phyloP scores from a whole-genome alignment of 2,797 vertebrate species.

The Sebastiscus tertius region DNA sequence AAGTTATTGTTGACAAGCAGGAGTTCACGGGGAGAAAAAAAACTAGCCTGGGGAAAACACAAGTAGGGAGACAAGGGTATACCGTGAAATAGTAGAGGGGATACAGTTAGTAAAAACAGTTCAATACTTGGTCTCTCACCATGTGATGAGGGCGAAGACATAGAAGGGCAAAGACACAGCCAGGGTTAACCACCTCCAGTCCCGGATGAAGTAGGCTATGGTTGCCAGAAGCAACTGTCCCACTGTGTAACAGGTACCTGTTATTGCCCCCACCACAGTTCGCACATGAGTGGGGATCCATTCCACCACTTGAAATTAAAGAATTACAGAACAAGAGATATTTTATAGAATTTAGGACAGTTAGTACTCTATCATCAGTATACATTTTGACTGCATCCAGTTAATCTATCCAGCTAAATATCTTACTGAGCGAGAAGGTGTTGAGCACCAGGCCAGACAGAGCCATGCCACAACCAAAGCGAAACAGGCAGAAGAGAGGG shows the following conservation, averaged over 20 bases:
- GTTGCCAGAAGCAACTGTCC: slow-evolving; percentile 81
- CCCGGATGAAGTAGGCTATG: slow-evolving; percentile 81
- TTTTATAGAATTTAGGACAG: background rate
- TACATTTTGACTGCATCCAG: background rate
- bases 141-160: slow-evolving; percentile 79
- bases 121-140: slow-evolving; percentile 70
- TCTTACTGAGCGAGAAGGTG: slow-evolving; percentile 89
- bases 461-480: slow-evolving; percentile 87
- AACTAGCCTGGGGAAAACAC: no score
- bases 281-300: slow-evolving; percentile 83
- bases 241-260: slow-evolving; percentile 78
- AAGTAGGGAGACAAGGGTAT: no score
- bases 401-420: slow-evolving; percentile 24
- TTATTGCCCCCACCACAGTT: slow-evolving; percentile 74
- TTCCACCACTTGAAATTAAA: slow-evolving; percentile 78
- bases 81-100: no score
- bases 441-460: slow-evolving; percentile 88
- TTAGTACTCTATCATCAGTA: background rate
- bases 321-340: background rate
- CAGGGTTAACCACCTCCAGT: slow-evolving; percentile 86
- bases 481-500: slow-evolving; percentile 81
- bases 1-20: no score
- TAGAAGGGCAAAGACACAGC: slow-evolving; percentile 83
- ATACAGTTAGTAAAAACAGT: background rate
- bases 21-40: no score